Base-by-base conservation (phyloP, 2,113 vertebrate species). In the Eidolon helvum region DNA sequence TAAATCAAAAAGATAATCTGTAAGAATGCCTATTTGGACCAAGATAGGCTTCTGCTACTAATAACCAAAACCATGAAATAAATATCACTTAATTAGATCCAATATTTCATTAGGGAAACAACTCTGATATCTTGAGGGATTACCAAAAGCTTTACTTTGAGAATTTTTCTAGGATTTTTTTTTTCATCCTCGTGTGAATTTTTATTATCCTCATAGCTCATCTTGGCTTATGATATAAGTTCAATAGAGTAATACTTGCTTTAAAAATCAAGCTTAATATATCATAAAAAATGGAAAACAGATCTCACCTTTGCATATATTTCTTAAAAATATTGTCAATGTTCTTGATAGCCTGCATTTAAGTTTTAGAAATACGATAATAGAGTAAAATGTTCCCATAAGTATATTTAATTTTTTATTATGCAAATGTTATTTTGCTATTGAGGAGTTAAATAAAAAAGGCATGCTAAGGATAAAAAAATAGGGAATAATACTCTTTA, bases 121-220 rank as follows among this genome's bases (percentile, higher is more conserved):
- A 89, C 40, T 71, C 7, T 90, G n/a, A 55, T 35, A 82, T 65
- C 69, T 86, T 95, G 48, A 38, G 43, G 24, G 35, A 94, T 96
- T 95, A 85, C 48, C 40, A 74, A 86, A 96, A 78, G 55, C 16
- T 85, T 95, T 91, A 43, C 45, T 89, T 83, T 93, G 43, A 79
- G 59, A 89, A 77, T 77, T 90, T 95, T 96, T 69, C 28, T 92
- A 85, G 22, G 43, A 28, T 10, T 93, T 66, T 87, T 79, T 96
- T 96, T 87, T 90, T 78, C 43, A 90, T 69, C 24, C 72, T 91
- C 21, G 48, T 87, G 35, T 89, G 88, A 91, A 93, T 79, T 95
- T 93, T 97, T 97, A 96, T 97, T 93, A 93, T 86, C 24, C 78
- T 95, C 83, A 66, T 94, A 89, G 71, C 74, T 95, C 91, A 80